Percentiles rank a stretch among this genome's conserved stretches.
Evolutionary conservation across 1,140 invertebrate species (phyloP).

Genomic region (Eupristina koningsbergeri): DNA sequence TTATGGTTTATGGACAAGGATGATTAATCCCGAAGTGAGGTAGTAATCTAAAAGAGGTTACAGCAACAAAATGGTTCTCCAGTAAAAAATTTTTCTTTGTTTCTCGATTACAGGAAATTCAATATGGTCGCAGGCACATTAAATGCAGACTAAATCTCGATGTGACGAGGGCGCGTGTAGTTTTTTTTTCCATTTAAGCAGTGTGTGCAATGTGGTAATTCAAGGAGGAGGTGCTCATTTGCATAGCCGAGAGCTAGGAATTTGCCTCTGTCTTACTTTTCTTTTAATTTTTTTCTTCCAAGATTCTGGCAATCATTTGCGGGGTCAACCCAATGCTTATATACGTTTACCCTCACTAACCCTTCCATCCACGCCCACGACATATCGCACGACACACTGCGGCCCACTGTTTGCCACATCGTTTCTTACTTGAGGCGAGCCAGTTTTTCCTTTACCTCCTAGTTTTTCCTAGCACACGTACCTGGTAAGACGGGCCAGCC

Average conservation of each 20-base stretch:
- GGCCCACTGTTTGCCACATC: background rate
- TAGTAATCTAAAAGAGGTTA: background rate
- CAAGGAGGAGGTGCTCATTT: background rate
- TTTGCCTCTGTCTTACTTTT: background rate
- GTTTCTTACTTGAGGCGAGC: slow-evolving; percentile 13
- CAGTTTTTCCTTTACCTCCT: background rate
- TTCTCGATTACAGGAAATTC: background rate
- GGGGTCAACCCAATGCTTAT: background rate
- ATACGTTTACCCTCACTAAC: too few relatives aligned
- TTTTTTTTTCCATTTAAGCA: background rate
- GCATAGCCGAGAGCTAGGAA: slow-evolving; percentile 1
- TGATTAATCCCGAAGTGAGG: background rate
- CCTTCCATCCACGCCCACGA: too few relatives aligned
- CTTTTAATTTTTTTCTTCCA: background rate
- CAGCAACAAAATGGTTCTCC: background rate
- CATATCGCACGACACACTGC: background rate
- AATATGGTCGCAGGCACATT: background rate
- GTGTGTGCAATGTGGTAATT: background rate
- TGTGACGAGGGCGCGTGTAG: background rate
- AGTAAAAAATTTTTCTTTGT: background rate
- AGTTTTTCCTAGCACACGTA: background rate
- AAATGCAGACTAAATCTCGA: background rate
- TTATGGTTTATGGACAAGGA: too few relatives aligned
- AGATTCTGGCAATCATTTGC: background rate
- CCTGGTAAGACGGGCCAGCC: too few relatives aligned